Conservation (phyloP, 2,113 vertebrate species). For the Hemibagrus wyckioides region DNA sequence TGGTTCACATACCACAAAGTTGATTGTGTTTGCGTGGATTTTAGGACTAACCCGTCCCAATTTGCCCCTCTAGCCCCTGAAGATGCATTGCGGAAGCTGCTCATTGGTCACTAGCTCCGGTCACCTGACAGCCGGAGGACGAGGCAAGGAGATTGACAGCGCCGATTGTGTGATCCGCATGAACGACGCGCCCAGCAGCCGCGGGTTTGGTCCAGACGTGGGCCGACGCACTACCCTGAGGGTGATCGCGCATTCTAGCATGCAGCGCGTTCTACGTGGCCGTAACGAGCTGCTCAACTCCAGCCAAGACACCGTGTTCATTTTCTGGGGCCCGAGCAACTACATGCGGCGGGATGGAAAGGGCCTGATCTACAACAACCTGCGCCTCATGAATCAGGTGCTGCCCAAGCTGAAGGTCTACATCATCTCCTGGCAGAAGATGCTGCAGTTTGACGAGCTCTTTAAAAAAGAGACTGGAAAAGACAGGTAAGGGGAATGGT, state of each 20-base stretch:
- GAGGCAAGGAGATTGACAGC: slow-evolving; percentile 84
- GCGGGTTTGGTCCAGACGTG: slow-evolving; percentile 80
- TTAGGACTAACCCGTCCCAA: not conserved
- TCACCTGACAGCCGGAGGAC: slow-evolving; percentile 83
- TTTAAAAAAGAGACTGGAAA: slow-evolving; percentile 97
- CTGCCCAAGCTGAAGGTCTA: slow-evolving; percentile 89
- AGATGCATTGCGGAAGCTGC: slow-evolving; percentile 90
- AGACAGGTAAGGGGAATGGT: slow-evolving; percentile 83
- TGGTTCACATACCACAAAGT: not conserved
- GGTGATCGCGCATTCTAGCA: slow-evolving; percentile 95
- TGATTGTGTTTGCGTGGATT: not conserved
- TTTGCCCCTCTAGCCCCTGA: slow-evolving; percentile 78
- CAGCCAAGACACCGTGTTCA: slow-evolving; percentile 91
- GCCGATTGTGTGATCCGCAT: slow-evolving; percentile 95
- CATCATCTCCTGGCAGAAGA: slow-evolving; percentile 96
- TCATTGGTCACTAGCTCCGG: slow-evolving; percentile 94
- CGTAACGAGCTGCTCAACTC: slow-evolving; percentile 89
- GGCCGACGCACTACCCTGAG: slow-evolving; percentile 89
- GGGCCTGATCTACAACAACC: slow-evolving; percentile 93
- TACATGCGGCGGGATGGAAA: slow-evolving; percentile 96
- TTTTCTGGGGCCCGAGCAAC: slow-evolving; percentile 99
- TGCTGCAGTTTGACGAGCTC: slow-evolving; percentile 95
- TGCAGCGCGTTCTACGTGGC: slow-evolving; percentile 88
- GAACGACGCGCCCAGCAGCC: slow-evolving; percentile 88
- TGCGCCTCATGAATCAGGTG: slow-evolving; percentile 92